Evolutionary conservation across 1,140 invertebrate genomes (phyloP).

Genomic region (Nephila pilipes): DNA sequence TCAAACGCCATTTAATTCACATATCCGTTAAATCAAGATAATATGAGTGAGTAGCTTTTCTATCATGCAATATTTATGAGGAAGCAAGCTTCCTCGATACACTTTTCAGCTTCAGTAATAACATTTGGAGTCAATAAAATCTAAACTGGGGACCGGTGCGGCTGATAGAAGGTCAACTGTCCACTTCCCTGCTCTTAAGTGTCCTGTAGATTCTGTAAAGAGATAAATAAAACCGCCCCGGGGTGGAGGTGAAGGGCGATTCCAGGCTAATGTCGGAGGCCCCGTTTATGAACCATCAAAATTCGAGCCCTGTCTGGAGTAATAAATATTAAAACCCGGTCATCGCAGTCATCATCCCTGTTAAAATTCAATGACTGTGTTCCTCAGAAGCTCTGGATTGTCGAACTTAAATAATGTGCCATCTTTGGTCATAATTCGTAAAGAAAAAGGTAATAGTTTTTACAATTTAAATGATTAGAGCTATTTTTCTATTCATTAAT

Average conservation of each 20-base stretch:
- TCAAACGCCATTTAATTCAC: no score
- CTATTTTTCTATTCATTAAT: no score
- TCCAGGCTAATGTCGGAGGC: neutral
- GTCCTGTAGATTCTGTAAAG: neutral
- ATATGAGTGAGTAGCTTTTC: no score
- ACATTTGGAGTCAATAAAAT: neutral
- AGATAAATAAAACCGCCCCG: neutral
- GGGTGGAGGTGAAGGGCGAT: neutral
- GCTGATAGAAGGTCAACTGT: neutral
- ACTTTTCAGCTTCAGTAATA: neutral
- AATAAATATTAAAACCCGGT: constrained; percentile 22
- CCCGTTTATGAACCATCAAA: neutral
- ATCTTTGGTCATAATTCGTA: neutral
- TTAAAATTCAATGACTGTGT: neutral
- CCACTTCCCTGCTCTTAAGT: neutral
- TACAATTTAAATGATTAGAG: no score
- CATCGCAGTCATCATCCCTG: neutral
- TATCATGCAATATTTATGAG: constrained; percentile 4
- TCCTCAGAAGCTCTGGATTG: neutral
- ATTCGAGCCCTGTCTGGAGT: neutral
- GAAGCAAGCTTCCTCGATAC: neutral
- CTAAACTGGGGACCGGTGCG: neutral
- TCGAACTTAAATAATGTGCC: neutral
- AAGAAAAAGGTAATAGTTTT: no score
- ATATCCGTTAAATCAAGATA: no score